These are phyloP conservation scores for Drosophila mojavensis DNA, from an alignment of 1,140 invertebrate genomes.

Conservation along the genomic window DNA sequence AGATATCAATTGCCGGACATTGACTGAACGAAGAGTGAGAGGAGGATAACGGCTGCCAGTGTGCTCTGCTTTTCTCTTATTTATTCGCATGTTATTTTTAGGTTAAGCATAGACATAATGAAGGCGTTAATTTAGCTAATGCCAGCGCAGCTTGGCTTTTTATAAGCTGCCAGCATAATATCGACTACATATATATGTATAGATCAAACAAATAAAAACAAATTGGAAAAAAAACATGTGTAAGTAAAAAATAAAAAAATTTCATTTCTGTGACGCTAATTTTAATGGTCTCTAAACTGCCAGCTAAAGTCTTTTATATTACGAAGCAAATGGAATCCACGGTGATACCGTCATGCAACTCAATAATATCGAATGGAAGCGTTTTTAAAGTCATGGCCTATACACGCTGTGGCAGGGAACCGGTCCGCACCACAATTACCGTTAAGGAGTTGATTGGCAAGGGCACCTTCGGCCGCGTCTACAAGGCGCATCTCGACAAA, in stretches of 20 bases:
- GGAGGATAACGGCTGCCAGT: not conserved
- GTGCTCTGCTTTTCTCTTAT: not conserved
- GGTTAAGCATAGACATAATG: conserved; percentile 1
- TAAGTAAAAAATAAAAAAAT: not conserved
- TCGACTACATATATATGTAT: not conserved
- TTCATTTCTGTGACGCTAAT: not conserved
- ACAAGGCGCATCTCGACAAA: conserved; percentile 21
- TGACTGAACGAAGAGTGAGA: not conserved
- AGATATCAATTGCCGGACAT: not conserved
- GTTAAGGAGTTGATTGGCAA: conserved; percentile 33
- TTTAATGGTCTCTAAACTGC: not conserved
- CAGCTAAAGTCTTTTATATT: not conserved
- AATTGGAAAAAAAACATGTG: not conserved
- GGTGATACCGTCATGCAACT: not conserved
- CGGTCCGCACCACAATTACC: conserved; percentile 1
- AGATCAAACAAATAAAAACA: not conserved
- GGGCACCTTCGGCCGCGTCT: conserved; percentile 51
- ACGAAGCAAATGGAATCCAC: not conserved
- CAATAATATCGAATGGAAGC: conserved; percentile 2
- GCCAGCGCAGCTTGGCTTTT: conserved; percentile 16
- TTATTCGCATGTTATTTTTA: not conserved
- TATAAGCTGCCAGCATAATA: conserved; percentile 11
- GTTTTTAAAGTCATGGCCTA: conserved; percentile 12
- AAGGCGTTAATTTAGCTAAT: not conserved
- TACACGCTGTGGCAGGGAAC: not conserved